Evolutionary conservation across 92 coral and sea anemone genomes (phyloP).

Genomic region (Heteractis magnifica): DNA sequence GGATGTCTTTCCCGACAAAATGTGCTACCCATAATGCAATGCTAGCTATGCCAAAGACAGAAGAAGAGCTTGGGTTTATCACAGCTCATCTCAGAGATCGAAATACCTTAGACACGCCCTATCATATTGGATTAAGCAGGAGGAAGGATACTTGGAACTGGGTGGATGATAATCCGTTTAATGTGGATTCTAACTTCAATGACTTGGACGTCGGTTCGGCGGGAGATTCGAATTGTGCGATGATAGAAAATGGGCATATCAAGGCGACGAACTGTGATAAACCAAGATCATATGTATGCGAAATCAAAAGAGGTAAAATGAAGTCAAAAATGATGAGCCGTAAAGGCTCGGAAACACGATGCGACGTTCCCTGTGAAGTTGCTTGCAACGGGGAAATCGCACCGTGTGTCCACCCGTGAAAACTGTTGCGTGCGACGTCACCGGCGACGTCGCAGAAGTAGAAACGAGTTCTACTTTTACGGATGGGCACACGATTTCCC

Average conservation of each 20-base stretch:
- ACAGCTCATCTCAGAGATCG: slow-evolving; percentile 43
- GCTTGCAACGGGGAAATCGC: no score
- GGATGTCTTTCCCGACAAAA: slow-evolving; percentile 62
- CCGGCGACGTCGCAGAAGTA: no score
- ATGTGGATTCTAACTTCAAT: slow-evolving; percentile 26
- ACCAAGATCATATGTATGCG: slow-evolving; percentile 66
- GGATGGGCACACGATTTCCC: no score
- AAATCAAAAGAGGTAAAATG: slow-evolving; percentile 68
- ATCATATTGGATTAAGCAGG: slow-evolving; percentile 67
- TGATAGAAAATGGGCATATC: slow-evolving; percentile 50
- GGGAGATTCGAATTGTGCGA: slow-evolving; percentile 50
- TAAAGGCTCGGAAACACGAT: background rate
- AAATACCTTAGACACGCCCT: slow-evolving; percentile 36
- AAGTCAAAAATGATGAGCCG: background rate
- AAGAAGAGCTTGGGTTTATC: slow-evolving; percentile 71
- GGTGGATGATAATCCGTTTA: slow-evolving; percentile 61
- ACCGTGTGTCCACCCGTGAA: no score
- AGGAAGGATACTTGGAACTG: slow-evolving; percentile 67
- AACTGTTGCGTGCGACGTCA: no score
- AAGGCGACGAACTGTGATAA: slow-evolving; percentile 53
- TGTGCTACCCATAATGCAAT: slow-evolving; percentile 63
- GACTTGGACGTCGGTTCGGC: slow-evolving; percentile 12
- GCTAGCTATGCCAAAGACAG: slow-evolving; percentile 90
- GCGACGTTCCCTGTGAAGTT: no score
- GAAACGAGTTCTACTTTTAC: no score